A percentile compares a stretch with the other conserved stretches of the same genome.
These are phyloP conservation scores for Eupithecia exiguata DNA, from an alignment of 2,888 invertebrate species.

Conservation along the genomic window DNA sequence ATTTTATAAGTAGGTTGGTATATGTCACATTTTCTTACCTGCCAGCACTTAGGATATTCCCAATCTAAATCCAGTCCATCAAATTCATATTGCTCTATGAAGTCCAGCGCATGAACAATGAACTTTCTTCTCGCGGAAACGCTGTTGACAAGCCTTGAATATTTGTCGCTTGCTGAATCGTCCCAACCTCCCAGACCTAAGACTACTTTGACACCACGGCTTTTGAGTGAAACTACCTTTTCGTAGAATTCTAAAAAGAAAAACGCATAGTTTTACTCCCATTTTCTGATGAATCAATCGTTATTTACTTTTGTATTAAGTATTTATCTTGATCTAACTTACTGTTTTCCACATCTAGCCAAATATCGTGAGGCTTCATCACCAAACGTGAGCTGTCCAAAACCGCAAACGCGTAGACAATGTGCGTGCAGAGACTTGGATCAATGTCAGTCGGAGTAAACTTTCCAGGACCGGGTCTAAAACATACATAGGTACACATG, in stretches of 20 bases:
- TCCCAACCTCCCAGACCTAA: slow-evolving; percentile 98
- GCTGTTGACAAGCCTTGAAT: slow-evolving; percentile 91
- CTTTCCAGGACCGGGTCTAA: slow-evolving; percentile 90
- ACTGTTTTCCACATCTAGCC: slow-evolving; percentile 95
- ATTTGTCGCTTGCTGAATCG: slow-evolving; percentile 95
- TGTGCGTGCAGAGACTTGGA: slow-evolving; percentile 93
- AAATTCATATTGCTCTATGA: slow-evolving; percentile 91
- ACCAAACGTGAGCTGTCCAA: slow-evolving; percentile 89
- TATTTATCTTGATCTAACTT: slow-evolving; percentile 58
- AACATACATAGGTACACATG: slow-evolving; percentile 27
- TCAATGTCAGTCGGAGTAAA: slow-evolving; percentile 93
- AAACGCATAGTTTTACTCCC: neutral
- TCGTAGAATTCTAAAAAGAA: slow-evolving; percentile 89
- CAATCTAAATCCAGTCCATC: slow-evolving; percentile 97
- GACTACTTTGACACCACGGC: slow-evolving; percentile 90
- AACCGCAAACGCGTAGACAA: slow-evolving; percentile 96
- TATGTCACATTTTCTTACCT: slow-evolving; percentile 76
- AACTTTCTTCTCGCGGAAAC: slow-evolving; percentile 88
- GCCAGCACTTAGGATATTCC: slow-evolving; percentile 98
- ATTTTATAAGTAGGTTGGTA: neutral
- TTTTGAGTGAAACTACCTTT: slow-evolving; percentile 89
- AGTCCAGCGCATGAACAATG: slow-evolving; percentile 89
- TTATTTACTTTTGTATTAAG: too few relatives aligned
- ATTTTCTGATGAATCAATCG: neutral
- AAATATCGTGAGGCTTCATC: slow-evolving; percentile 93